Percentiles rank a stretch among this genome's conserved stretches.
Evolutionary conservation across 2,888 invertebrate genomes (phyloP).

Genomic region (Stenodera caucasica): DNA sequence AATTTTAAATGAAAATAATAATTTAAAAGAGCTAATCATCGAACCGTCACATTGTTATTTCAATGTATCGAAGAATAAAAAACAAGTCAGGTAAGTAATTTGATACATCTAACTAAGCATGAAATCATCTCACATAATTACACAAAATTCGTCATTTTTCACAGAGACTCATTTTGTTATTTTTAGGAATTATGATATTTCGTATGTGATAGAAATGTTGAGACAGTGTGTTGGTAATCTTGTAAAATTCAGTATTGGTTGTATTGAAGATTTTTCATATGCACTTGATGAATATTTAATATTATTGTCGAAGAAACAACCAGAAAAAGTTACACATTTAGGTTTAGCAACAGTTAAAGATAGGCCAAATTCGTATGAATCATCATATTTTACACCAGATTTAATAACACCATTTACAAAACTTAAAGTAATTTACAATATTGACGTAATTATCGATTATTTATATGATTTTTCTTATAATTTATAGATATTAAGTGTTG

Average conservation of each 20-base stretch:
- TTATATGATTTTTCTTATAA: constrained; percentile 8
- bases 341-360: constrained; percentile 74
- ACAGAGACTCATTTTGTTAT: background rate
- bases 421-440: constrained; percentile 57
- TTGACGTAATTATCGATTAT: constrained; percentile 47
- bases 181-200: constrained; percentile 24
- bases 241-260: constrained; percentile 51
- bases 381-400: constrained; percentile 60
- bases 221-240: constrained; percentile 45
- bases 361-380: constrained; percentile 67
- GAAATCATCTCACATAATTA: no score
- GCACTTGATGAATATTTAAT: constrained; percentile 46
- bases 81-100: constrained; percentile 20
- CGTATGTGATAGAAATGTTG: constrained; percentile 40
- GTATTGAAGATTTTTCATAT: constrained; percentile 51
- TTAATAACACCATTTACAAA: constrained; percentile 63
- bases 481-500: constrained; percentile 58
- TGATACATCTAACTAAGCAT: no score
- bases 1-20: constrained; percentile 49
- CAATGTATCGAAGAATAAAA: constrained; percentile 36
- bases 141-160: no score
- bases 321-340: constrained; percentile 63
- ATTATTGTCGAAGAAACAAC: constrained; percentile 50
- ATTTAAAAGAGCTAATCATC: constrained; percentile 49
- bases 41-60: constrained; percentile 54